phyloP scores from a whole-genome alignment of 2,888 invertebrate species.

The Eupithecia inturbata region DNA sequence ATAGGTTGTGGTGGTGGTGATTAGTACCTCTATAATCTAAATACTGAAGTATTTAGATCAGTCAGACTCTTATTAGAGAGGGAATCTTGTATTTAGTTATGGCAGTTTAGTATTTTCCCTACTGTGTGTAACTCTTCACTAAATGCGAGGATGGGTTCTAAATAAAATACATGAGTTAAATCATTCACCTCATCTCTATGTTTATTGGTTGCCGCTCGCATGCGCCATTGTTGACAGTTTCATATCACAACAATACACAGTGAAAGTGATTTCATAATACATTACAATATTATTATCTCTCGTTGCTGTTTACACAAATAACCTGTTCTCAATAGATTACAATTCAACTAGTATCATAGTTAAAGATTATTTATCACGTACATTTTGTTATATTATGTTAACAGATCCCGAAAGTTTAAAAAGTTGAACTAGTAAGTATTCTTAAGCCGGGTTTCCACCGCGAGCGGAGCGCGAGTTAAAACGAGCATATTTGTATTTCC shows the following conservation, averaged over 20 bases:
- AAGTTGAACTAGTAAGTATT: no score
- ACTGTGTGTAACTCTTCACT: not conserved
- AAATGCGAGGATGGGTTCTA: not conserved
- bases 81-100: not conserved
- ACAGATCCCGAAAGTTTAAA: no score
- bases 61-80: not conserved
- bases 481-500: no score
- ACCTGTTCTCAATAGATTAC: not conserved
- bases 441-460: no score
- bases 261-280: slow-evolving; percentile 39
- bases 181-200: slow-evolving; percentile 31
- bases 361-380: no score
- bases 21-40: not conserved
- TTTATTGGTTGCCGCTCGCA: slow-evolving; percentile 25
- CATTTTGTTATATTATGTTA: no score
- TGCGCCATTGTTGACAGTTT: slow-evolving; percentile 28
- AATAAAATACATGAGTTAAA: slow-evolving; percentile 18
- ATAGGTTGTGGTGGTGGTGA: no score
- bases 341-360: not conserved
- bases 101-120: not conserved
- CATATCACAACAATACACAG: slow-evolving; percentile 33
- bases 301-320: not conserved
- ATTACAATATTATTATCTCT: slow-evolving; percentile 16
- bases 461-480: no score
- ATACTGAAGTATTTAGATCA: not conserved